phyloP scores from a whole-genome alignment of 2,113 vertebrate genomes.

The Hippoglossus stenolepis region DNA sequence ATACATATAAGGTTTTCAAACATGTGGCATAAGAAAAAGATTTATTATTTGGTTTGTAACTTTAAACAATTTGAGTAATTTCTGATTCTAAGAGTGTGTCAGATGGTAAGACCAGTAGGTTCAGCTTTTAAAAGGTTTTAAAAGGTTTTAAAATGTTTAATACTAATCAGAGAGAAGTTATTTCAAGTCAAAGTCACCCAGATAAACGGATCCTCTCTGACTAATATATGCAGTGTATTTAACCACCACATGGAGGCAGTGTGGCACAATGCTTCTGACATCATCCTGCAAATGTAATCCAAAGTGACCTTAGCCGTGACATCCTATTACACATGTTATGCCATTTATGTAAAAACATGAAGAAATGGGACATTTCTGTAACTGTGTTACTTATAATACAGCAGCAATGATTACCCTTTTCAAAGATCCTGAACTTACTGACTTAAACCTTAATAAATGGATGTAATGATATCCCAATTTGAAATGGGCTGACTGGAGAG shows the following conservation, averaged over 20 bases:
- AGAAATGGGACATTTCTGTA: conserved; percentile 69
- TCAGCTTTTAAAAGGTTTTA: background rate
- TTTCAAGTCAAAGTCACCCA: background rate
- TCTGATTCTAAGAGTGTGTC: background rate
- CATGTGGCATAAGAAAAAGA: background rate
- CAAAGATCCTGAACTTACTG: conserved; percentile 43
- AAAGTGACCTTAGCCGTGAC: conserved; percentile 77
- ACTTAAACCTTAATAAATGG: conserved; percentile 50
- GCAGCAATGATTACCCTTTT: conserved; percentile 74
- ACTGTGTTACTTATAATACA: conserved; percentile 76
- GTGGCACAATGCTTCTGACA: conserved; percentile 53
- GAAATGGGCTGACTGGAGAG: conserved; percentile 23
- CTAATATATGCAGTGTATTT: conserved; percentile 15
- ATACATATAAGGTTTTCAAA: background rate
- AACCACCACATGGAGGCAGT: conserved; percentile 70
- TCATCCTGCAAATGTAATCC: conserved; percentile 55
- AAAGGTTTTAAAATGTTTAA: background rate
- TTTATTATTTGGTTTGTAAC: background rate
- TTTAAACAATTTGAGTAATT: background rate
- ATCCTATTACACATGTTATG: conserved; percentile 72
- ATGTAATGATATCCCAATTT: conserved; percentile 48
- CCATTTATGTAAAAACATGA: conserved; percentile 66
- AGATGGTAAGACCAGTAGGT: background rate
- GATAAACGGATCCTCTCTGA: background rate
- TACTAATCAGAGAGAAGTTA: background rate